Conservation (phyloP, 2,888 invertebrate species). For the Trypoxylon attenuatum region DNA sequence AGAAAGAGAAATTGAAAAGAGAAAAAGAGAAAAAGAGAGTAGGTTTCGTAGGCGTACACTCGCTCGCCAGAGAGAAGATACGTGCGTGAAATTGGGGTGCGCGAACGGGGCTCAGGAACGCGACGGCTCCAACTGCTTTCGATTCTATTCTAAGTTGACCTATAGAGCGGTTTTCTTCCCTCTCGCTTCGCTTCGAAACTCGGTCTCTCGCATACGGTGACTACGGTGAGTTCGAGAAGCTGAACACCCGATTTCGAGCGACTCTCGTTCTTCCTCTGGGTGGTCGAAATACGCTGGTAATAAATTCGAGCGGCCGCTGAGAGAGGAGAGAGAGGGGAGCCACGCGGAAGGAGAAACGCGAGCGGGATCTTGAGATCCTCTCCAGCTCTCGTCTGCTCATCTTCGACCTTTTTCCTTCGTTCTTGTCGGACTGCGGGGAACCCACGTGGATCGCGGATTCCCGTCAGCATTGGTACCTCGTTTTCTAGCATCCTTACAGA, state of each 20-base stretch:
- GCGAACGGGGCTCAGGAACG: slow-evolving; percentile 45
- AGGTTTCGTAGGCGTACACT: neutral
- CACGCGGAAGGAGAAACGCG: slow-evolving; percentile 38
- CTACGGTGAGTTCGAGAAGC: neutral
- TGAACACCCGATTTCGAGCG: neutral
- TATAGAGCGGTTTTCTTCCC: slow-evolving; percentile 58
- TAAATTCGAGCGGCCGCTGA: slow-evolving; percentile 46
- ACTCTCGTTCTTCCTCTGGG: slow-evolving; percentile 45
- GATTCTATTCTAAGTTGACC: slow-evolving; percentile 62
- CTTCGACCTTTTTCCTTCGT: neutral
- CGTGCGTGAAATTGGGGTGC: slow-evolving; percentile 40
- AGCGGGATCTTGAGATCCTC: slow-evolving; percentile 19
- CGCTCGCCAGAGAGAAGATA: slow-evolving; percentile 1
- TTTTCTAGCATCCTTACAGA: no score
- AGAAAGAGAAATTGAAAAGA: no score
- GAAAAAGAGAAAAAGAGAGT: no score
- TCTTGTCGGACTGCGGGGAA: slow-evolving; percentile 1
- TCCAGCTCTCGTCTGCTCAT: slow-evolving; percentile 5
- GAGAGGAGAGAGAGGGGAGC: no score
- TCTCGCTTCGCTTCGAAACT: slow-evolving; percentile 41
- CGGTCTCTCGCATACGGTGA: slow-evolving; percentile 39
- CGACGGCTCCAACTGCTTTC: slow-evolving; percentile 47
- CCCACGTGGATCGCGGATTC: slow-evolving; percentile 18
- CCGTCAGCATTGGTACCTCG: no score
- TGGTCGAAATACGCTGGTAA: slow-evolving; percentile 52